Percentiles rank a stretch among this genome's conserved stretches.
Conservation (phyloP, 2,888 invertebrate genomes). For the Lapara coniferarum region DNA sequence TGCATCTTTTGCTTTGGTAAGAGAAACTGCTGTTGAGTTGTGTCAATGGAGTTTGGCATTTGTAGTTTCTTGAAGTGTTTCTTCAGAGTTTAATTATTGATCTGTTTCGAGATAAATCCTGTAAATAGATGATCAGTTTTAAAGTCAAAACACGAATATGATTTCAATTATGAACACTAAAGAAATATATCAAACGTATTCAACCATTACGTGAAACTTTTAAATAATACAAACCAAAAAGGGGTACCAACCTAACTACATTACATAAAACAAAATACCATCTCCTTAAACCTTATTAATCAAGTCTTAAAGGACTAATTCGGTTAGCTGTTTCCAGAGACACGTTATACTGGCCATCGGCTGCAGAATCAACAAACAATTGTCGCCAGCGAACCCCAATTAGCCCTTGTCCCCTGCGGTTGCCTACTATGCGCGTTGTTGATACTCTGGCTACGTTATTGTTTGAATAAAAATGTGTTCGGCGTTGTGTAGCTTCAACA, state of each 20-base stretch:
- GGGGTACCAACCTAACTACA: not conserved
- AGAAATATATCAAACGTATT: too few species aligned
- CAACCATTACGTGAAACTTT: too few species aligned
- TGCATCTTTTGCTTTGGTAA: slow-evolving; percentile 26
- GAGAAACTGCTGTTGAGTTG: slow-evolving; percentile 5
- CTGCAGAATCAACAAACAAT: slow-evolving; percentile 57
- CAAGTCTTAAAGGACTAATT: slow-evolving; percentile 10
- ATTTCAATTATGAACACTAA: too few species aligned
- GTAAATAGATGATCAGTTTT: too few species aligned
- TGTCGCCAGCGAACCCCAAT: slow-evolving; percentile 71
- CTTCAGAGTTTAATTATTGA: too few species aligned
- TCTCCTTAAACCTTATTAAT: not conserved
- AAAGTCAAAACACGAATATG: too few species aligned
- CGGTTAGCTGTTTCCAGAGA: not conserved
- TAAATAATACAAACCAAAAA: too few species aligned
- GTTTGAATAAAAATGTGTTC: not conserved
- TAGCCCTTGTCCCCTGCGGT: slow-evolving; percentile 48
- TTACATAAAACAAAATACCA: not conserved
- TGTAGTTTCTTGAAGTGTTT: too few species aligned
- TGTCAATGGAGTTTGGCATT: not conserved
- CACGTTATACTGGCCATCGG: slow-evolving; percentile 20
- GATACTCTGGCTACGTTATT: not conserved
- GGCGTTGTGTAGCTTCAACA: not conserved
- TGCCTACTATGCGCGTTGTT: not conserved
- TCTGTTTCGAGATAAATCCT: too few species aligned